Evolutionary conservation across 2,797 vertebrate genomes (phyloP).

Genomic region (Enteromius argenteus): DNA sequence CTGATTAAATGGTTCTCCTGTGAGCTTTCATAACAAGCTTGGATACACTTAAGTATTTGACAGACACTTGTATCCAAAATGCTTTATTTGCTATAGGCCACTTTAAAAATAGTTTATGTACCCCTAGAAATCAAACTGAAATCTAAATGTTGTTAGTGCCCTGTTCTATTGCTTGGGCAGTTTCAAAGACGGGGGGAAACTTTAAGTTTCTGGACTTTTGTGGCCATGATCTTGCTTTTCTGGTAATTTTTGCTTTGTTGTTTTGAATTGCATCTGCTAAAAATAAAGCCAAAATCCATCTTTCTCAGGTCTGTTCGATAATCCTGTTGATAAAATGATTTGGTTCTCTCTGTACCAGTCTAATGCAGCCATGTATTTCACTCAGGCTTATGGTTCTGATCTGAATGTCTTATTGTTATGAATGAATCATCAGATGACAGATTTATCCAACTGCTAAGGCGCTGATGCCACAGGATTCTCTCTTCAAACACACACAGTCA

Average conservation of each 20-base stretch:
- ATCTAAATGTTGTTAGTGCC: neutral
- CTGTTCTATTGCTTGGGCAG: neutral
- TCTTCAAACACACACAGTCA: neutral
- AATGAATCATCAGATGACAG: neutral
- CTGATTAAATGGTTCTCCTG: neutral
- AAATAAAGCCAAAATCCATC: neutral
- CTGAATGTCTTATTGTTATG: conserved; percentile 4
- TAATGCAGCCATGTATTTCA: neutral
- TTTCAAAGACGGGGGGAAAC: neutral
- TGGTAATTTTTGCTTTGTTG: neutral
- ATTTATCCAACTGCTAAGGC: neutral
- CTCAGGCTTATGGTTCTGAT: neutral
- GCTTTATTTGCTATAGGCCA: too few relatives aligned
- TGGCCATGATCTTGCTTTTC: neutral
- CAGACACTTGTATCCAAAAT: neutral
- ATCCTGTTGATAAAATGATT: neutral
- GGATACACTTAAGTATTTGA: neutral
- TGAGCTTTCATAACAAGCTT: neutral
- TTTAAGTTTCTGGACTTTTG: neutral
- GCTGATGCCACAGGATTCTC: neutral
- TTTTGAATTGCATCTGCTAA: neutral
- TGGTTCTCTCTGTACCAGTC: neutral
- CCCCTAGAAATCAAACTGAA: neutral
- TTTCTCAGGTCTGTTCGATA: neutral
- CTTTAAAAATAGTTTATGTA: neutral